Percentiles rank a stretch among this genome's conserved stretches.
Evolutionary conservation across 2,113 vertebrate genomes (phyloP).

Genomic region (Corydoras sp.): DNA sequence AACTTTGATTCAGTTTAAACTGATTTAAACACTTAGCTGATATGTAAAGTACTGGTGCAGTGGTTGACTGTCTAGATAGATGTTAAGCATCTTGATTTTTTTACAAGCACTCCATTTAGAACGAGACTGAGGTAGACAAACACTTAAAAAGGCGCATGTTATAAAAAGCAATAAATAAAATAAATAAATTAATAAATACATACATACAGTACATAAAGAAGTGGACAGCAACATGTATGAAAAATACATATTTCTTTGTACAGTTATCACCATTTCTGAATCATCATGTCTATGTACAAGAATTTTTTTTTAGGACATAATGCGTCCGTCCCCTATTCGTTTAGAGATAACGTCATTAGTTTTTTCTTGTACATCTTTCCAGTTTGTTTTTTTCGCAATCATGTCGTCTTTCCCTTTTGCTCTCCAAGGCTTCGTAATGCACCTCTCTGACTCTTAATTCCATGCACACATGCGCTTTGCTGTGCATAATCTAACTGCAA

Average conservation of each 20-base stretch:
- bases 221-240: constrained; percentile 8
- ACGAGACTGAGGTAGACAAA: constrained; percentile 48
- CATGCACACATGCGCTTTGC: constrained; percentile 6
- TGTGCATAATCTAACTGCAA: constrained; percentile 14
- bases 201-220: background rate
- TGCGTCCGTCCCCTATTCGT: background rate
- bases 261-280: constrained; percentile 16
- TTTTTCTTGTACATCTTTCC: background rate
- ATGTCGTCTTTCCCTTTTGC: background rate
- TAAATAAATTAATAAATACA: background rate
- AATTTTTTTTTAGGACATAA: constrained; percentile 9
- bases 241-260: constrained; percentile 25
- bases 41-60: constrained; percentile 4
- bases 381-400: background rate
- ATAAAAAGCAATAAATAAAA: constrained; percentile 12
- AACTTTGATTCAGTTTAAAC: background rate
- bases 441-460: background rate
- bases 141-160: constrained; percentile 35
- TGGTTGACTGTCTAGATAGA: constrained; percentile 18
- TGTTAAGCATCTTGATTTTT: constrained; percentile 26
- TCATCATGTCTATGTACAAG: constrained; percentile 33
- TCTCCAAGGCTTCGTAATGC: constrained; percentile 35
- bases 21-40: background rate
- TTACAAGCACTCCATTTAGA: constrained; percentile 27
- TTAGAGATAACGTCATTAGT: background rate